Base-by-base conservation (phyloP, 2,113 vertebrate genomes). In the Noctilio leporinus region DNA sequence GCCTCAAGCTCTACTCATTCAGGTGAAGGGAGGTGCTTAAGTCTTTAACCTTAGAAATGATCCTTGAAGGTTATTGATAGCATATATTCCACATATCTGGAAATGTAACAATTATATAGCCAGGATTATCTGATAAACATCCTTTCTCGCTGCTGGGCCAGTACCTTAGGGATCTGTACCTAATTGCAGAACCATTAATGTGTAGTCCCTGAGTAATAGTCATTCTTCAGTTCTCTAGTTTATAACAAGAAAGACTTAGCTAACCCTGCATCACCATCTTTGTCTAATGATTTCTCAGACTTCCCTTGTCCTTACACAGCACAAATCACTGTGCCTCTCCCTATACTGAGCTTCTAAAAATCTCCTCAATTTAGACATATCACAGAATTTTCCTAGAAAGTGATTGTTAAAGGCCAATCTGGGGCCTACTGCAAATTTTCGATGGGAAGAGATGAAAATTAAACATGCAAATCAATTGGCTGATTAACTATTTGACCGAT, bases 31-130 rank as follows among this genome's bases (percentile, higher is more conserved):
- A 84, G 16, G 11, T 92, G 43, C 26, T 64, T 22, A 95, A 72
- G 51, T 78, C 43, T 93, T 93, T 88, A 22, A 84, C 55, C 57
- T 33, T 35, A 86, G 81, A 94, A 88, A 47, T 70, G 59, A 93
- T 86, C 92, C 26, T 35, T 86, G 47, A 91, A 51, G 33, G 40
- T 72, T 76, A 33, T 49, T 96, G 76, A 95, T 35, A 85, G 26
- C 47, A 94, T 47, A 94, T 57, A 96, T 51, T 59, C 16, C 45
- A 69, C 26, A 57, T 28, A 57, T 89, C 65, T 12, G 2, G 87
- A 94, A 94, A 64, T 76, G 2, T 67, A 90, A 85, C 33, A 72
- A 96, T 78, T 69, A 82, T 20, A 81, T 64, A 94, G 17, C 64
- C 62, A 51, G 53, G 35, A 89, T 91, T 92, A 62, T 91, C 53